These are phyloP conservation scores for Sebastes trivittatus DNA, from an alignment of 2,797 vertebrate genomes.

Conservation along the genomic window DNA sequence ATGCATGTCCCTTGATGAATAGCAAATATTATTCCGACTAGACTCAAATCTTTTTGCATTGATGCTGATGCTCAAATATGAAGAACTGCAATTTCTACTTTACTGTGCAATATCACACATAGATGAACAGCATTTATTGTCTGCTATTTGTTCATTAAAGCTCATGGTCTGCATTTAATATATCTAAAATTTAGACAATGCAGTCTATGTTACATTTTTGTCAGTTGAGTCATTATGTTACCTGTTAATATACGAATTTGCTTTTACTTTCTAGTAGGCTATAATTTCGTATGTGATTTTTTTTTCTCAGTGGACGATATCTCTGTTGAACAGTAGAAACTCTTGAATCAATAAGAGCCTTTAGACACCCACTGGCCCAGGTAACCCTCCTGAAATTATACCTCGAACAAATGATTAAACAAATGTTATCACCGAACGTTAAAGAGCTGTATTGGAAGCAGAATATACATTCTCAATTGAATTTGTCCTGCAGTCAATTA, in stretches of 20 bases:
- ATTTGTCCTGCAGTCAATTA: constrained; percentile 53
- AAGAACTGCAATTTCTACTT: background rate
- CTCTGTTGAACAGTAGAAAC: background rate
- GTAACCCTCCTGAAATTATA: background rate
- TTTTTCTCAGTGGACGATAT: background rate
- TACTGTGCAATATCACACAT: background rate
- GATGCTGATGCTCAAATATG: background rate
- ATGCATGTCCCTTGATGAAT: background rate
- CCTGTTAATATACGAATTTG: background rate
- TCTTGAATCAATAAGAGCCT: background rate
- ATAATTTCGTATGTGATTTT: background rate
- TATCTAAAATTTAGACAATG: background rate
- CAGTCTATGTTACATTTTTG: background rate
- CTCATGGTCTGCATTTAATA: background rate
- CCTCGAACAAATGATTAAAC: constrained; percentile 22
- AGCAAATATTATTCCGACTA: background rate
- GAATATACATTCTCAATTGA: constrained; percentile 59
- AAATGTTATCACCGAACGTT: constrained; percentile 38
- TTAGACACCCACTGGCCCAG: background rate
- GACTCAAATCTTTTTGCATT: background rate
- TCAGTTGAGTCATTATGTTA: background rate
- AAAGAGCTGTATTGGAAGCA: background rate
- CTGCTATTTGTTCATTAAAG: background rate
- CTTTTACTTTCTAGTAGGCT: background rate
- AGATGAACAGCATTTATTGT: background rate